Conservation (phyloP, 2,113 vertebrate species). For the Pelodiscus sinensis region DNA sequence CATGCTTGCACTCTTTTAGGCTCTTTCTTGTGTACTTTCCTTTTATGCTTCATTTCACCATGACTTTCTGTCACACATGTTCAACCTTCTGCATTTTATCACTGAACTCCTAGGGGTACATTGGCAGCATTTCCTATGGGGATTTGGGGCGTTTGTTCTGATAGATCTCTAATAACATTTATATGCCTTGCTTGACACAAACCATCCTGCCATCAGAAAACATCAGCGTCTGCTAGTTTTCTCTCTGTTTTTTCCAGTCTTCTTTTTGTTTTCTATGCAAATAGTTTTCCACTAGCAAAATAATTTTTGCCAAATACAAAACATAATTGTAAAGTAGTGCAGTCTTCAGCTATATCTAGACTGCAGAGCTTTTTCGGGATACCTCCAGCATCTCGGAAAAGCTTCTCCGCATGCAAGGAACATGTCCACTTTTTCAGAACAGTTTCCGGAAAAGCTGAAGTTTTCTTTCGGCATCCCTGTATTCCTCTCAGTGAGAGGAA, state of each 20-base stretch:
- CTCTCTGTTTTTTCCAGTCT: not conserved
- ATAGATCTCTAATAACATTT: conserved; percentile 18
- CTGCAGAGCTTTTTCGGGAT: no score
- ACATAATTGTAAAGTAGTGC: not conserved
- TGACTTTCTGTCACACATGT: conserved; percentile 10
- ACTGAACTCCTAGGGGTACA: conserved; percentile 21
- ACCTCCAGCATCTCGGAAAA: no score
- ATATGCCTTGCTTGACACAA: conserved; percentile 2
- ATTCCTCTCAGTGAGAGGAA: no score
- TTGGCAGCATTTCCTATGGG: not conserved
- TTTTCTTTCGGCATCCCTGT: no score
- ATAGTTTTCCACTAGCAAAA: not conserved
- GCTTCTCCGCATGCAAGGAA: no score
- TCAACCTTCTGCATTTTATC: conserved; percentile 48
- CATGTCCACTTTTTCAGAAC: no score
- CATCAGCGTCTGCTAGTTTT: conserved; percentile 2
- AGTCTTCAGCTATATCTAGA: not conserved
- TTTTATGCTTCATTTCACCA: conserved; percentile 21
- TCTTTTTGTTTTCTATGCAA: not conserved
- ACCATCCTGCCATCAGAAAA: conserved; percentile 23
- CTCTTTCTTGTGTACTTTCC: conserved; percentile 6
- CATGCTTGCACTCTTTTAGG: conserved; percentile 22
- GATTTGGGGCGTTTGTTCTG: conserved; percentile 11
- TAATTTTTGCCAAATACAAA: not conserved
- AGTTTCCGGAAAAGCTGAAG: no score